Conservation (phyloP, 2,797 vertebrate genomes). For the Hydrolagus colliei region DNA sequence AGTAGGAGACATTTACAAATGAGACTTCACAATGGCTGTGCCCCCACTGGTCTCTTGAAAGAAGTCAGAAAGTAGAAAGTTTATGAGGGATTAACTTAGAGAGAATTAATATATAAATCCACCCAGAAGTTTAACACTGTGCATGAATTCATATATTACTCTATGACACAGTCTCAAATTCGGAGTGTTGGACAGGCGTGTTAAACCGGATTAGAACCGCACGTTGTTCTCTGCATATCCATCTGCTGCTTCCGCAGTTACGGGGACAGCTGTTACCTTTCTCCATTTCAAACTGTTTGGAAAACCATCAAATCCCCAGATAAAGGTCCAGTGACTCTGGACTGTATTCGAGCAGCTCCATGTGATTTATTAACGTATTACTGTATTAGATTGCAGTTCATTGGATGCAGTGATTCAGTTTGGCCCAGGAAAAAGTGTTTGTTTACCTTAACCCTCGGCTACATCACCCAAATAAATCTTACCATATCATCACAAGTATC, state of each 20-base stretch:
- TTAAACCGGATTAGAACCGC: constrained; percentile 48
- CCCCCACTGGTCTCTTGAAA: constrained; percentile 5
- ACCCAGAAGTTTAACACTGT: neutral
- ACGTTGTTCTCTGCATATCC: constrained; percentile 39
- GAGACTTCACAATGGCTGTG: neutral
- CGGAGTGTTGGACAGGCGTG: constrained; percentile 41
- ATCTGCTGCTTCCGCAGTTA: constrained; percentile 37
- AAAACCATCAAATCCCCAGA: constrained; percentile 9
- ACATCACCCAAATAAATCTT: neutral
- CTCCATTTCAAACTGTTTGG: constrained; percentile 27
- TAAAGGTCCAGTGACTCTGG: constrained; percentile 9
- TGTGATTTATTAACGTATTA: constrained; percentile 7
- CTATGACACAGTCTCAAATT: constrained; percentile 29
- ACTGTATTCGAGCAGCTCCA: neutral
- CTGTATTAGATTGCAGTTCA: neutral
- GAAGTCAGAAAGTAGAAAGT: neutral
- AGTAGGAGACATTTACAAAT: neutral
- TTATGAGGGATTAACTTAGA: constrained; percentile 6
- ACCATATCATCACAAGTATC: neutral
- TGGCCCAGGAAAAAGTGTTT: neutral
- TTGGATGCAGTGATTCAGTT: neutral
- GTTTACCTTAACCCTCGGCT: neutral
- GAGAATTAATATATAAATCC: constrained; percentile 5
- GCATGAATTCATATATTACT: constrained; percentile 17
- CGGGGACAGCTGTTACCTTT: constrained; percentile 42